Percentiles rank a stretch among this genome's conserved stretches.
phyloP scores from a whole-genome alignment of 2,888 invertebrate genomes.

The Nomada ferruginata region DNA sequence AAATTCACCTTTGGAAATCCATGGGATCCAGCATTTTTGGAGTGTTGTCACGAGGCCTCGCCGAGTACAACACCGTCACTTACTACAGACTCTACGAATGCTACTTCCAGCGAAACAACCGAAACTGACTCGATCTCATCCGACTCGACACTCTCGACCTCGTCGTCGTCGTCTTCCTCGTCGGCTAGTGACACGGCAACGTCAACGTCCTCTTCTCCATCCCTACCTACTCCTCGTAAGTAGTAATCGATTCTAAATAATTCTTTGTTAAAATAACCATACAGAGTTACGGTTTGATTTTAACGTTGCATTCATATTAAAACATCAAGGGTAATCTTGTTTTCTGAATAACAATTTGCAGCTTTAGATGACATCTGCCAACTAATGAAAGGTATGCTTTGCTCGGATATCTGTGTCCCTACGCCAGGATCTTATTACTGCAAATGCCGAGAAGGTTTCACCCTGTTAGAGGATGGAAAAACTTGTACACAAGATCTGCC shows the following conservation, averaged over 20 bases:
- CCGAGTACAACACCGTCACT: slow-evolving; percentile 69
- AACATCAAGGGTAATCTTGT: too few species aligned
- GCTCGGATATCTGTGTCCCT: slow-evolving; percentile 92
- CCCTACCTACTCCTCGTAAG: slow-evolving; percentile 67
- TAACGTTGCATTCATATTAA: too few species aligned
- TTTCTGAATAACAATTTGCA: slow-evolving; percentile 60
- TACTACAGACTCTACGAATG: slow-evolving; percentile 53
- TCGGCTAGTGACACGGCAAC: slow-evolving; percentile 44
- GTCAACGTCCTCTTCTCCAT: slow-evolving; percentile 56
- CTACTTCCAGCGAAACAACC: slow-evolving; percentile 48
- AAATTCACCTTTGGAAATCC: slow-evolving; percentile 86
- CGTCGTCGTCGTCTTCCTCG: slow-evolving; percentile 43
- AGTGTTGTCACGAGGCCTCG: slow-evolving; percentile 86
- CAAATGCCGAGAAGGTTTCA: slow-evolving; percentile 89
- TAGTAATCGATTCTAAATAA: background rate
- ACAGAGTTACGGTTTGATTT: too few species aligned
- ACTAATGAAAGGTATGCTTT: slow-evolving; percentile 86
- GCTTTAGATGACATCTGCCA: slow-evolving; percentile 84
- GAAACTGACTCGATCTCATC: slow-evolving; percentile 44
- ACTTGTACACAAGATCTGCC: slow-evolving; percentile 86
- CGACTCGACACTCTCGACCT: slow-evolving; percentile 38
- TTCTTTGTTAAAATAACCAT: too few species aligned
- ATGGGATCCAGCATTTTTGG: slow-evolving; percentile 87
- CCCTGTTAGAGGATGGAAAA: slow-evolving; percentile 89
- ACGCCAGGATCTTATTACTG: slow-evolving; percentile 90